phyloP scores from a whole-genome alignment of 2,113 vertebrate species.

The Channa argus region DNA sequence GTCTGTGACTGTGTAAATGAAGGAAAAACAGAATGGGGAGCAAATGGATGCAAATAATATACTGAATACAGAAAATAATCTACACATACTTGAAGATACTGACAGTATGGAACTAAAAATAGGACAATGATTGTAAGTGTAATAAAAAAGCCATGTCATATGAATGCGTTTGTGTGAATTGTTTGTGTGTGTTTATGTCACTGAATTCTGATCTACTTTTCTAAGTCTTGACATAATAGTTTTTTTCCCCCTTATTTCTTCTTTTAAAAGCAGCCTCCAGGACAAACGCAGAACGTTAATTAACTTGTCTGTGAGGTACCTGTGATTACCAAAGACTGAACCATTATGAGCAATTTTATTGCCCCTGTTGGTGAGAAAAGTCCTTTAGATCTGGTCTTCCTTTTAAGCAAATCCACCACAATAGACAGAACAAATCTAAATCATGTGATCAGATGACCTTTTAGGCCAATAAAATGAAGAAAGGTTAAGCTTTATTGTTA shows the following conservation, averaged over 20 bases:
- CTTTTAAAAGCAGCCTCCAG: slow-evolving; percentile 5
- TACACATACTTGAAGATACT: slow-evolving; percentile 50
- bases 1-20: slow-evolving; percentile 17
- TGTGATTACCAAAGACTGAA: slow-evolving; percentile 11
- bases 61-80: slow-evolving; percentile 48
- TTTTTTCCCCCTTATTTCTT: neutral
- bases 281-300: slow-evolving; percentile 22
- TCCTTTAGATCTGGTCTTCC: slow-evolving; percentile 2
- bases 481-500: slow-evolving; percentile 61
- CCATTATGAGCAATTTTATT: neutral
- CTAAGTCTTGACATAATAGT: neutral
- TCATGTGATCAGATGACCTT: slow-evolving; percentile 18
- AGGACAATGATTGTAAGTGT: slow-evolving; percentile 6
- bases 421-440: slow-evolving; percentile 17
- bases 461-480: slow-evolving; percentile 50
- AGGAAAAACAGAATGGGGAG: slow-evolving; percentile 19
- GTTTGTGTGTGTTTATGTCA: slow-evolving; percentile 8
- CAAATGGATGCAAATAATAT: slow-evolving; percentile 33
- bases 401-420: slow-evolving; percentile 21
- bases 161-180: neutral
- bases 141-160: neutral
- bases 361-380: slow-evolving; percentile 5
- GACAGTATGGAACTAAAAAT: slow-evolving; percentile 12
- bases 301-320: slow-evolving; percentile 30
- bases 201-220: slow-evolving; percentile 27